phyloP scores from a whole-genome alignment of 2,113 vertebrate species.

The Embiotoca jacksoni region DNA sequence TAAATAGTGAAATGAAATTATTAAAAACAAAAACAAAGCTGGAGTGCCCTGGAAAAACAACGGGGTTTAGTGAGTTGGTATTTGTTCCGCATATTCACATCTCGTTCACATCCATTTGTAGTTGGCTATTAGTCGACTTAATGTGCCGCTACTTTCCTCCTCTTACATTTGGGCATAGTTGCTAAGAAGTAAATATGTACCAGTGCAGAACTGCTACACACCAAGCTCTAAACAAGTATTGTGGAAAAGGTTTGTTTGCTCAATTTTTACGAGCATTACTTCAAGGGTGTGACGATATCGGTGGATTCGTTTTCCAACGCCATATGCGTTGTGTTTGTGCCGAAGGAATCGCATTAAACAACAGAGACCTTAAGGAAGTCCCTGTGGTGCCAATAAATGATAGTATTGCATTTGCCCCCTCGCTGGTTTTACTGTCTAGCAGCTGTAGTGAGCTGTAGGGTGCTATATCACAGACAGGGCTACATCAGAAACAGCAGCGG shows the following conservation, averaged over 20 bases:
- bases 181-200: not conserved
- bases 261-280: not conserved
- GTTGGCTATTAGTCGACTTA: not conserved
- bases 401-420: conserved; percentile 55
- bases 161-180: not conserved
- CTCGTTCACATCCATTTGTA: conserved; percentile 2
- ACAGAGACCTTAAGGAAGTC: conserved; percentile 45
- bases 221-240: not conserved
- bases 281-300: not conserved
- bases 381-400: conserved; percentile 56
- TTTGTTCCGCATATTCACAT: not conserved
- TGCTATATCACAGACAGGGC: conserved; percentile 39
- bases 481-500: conserved; percentile 43
- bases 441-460: conserved; percentile 65
- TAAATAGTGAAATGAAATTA: not conserved
- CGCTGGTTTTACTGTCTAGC: conserved; percentile 61
- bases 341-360: conserved; percentile 25
- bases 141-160: not conserved
- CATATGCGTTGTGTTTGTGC: conserved; percentile 41
- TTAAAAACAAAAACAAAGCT: not conserved
- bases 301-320: not conserved
- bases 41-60: accelerated
- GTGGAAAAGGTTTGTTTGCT: not conserved
- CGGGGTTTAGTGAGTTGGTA: not conserved
- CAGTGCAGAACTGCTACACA: not conserved